These are phyloP conservation scores for Cygnus atratus DNA, from an alignment of 2,113 vertebrate species.

Conservation along the genomic window DNA sequence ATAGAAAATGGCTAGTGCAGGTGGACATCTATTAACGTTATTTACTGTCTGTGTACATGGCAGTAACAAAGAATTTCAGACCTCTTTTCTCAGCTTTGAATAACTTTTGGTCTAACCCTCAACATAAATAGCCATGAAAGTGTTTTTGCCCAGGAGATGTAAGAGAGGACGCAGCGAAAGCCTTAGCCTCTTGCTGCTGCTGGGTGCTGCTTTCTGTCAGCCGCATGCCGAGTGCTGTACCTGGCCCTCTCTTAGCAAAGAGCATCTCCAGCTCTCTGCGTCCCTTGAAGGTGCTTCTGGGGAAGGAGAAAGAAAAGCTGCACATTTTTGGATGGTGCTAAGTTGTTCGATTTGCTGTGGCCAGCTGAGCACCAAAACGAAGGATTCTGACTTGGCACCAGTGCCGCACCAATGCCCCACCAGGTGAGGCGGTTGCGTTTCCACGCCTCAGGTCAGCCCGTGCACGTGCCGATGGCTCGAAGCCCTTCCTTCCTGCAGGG, in stretches of 20 bases:
- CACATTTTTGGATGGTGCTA: neutral
- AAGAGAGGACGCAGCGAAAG: neutral
- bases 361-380: neutral
- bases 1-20: neutral
- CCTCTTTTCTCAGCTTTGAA: neutral
- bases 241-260: neutral
- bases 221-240: neutral
- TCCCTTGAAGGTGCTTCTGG: neutral
- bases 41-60: neutral
- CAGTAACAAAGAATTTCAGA: neutral
- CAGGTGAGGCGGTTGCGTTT: too few relatives aligned
- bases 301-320: neutral
- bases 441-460: too few relatives aligned
- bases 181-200: fast-evolving
- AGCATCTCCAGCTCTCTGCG: fast-evolving
- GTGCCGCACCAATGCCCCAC: too few relatives aligned
- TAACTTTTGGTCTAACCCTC: neutral
- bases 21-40: neutral
- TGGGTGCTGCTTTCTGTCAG: neutral
- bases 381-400: neutral
- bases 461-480: too few relatives aligned
- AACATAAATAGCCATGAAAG: neutral
- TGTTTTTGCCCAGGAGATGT: neutral
- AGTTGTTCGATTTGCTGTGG: neutral
- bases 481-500: neutral